phyloP scores from a whole-genome alignment of 1,140 invertebrate species.

The Panagrolaimus sp. region DNA sequence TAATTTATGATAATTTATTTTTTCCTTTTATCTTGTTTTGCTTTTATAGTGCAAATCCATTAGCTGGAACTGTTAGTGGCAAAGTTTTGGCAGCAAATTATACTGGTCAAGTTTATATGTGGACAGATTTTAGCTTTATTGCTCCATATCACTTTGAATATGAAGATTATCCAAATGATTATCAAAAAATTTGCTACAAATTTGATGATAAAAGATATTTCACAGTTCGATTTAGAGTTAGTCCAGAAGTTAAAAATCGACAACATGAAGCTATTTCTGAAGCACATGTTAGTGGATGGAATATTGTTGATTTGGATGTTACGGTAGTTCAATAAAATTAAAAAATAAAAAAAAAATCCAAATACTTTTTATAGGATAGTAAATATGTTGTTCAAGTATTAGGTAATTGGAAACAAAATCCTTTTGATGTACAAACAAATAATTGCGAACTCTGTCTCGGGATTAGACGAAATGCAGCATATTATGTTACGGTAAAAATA shows the following conservation, averaged over 20 bases:
- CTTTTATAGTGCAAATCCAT: slow-evolving; percentile 44
- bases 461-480: slow-evolving; percentile 54
- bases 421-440: slow-evolving; percentile 56
- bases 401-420: slow-evolving; percentile 55
- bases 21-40: slow-evolving; percentile 3
- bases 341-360: background rate
- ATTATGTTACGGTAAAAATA: slow-evolving; percentile 52
- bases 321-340: slow-evolving; percentile 21
- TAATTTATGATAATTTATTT: slow-evolving; percentile 24
- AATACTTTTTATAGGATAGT: slow-evolving; percentile 45
- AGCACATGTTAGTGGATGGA: slow-evolving; percentile 55
- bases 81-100: slow-evolving; percentile 59
- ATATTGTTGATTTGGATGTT: slow-evolving; percentile 46
- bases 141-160: slow-evolving; percentile 55
- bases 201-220: slow-evolving; percentile 59
- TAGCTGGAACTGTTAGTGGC: slow-evolving; percentile 48
- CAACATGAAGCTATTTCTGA: slow-evolving; percentile 52
- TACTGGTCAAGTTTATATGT: slow-evolving; percentile 58
- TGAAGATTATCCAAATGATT: slow-evolving; percentile 55
- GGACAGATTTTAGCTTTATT: slow-evolving; percentile 56
- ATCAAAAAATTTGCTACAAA: slow-evolving; percentile 57
- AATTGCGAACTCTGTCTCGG: slow-evolving; percentile 57
- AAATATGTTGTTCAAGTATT: slow-evolving; percentile 56
- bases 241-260: slow-evolving; percentile 49
- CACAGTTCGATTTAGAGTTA: slow-evolving; percentile 53